These are phyloP conservation scores for Drosophila biarmipes DNA, from an alignment of 1,140 invertebrate genomes.

Conservation along the genomic window DNA sequence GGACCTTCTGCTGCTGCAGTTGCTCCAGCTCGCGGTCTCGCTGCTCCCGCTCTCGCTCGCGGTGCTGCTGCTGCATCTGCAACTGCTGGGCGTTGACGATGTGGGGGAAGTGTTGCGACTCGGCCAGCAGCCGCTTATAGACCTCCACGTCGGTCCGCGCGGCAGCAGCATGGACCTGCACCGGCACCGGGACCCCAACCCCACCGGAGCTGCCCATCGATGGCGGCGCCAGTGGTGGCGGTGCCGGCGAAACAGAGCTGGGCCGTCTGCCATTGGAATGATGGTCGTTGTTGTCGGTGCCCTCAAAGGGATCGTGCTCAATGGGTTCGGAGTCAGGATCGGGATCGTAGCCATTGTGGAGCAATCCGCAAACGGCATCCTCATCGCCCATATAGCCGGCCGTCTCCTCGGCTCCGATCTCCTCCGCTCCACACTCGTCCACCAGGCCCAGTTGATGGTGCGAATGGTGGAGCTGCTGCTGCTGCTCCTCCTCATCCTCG, in stretches of 20 bases:
- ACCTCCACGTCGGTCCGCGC: conserved; percentile 62
- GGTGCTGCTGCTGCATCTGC: conserved; percentile 61
- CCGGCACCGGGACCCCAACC: conserved; percentile 10
- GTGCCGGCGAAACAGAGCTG: conserved; percentile 21
- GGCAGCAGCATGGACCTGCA: conserved; percentile 35
- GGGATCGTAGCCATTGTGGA: conserved; percentile 61
- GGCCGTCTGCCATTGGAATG: conserved; percentile 36
- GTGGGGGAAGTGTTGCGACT: conserved; percentile 67
- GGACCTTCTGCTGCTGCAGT: conserved; percentile 64
- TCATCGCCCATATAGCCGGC: conserved; percentile 69
- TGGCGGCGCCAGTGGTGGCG: not conserved
- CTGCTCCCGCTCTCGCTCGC: conserved; percentile 24
- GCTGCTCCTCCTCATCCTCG: conserved; percentile 59
- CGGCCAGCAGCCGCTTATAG: conserved; percentile 63
- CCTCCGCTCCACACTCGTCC: conserved; percentile 51
- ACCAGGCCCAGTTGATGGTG: conserved; percentile 13
- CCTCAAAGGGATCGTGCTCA: conserved; percentile 41
- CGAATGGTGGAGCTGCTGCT: conserved; percentile 21
- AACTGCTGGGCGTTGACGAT: conserved; percentile 71
- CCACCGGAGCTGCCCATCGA: not conserved
- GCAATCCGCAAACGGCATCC: conserved; percentile 63
- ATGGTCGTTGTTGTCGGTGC: conserved; percentile 49
- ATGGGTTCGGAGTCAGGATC: conserved; percentile 40
- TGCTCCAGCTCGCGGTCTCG: conserved; percentile 46
- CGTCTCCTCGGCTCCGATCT: conserved; percentile 73